Percentiles rank a stretch among this genome's conserved stretches.
These are phyloP conservation scores for Dromaius novaehollandiae DNA, from an alignment of 2,113 vertebrate genomes.

Conservation along the genomic window DNA sequence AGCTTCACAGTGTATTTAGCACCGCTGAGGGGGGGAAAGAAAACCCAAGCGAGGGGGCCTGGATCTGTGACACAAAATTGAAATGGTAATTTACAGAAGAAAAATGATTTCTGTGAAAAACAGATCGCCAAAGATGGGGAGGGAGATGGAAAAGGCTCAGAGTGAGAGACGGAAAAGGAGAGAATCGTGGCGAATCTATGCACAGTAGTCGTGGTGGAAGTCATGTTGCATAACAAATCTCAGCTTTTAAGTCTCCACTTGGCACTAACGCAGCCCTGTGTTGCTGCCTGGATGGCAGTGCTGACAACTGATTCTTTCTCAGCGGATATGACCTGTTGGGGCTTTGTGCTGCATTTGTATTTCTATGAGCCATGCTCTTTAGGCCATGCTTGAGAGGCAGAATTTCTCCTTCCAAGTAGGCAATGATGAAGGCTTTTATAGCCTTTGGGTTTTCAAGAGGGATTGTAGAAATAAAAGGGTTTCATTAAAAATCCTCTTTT, in stretches of 20 bases:
- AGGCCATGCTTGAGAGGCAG: neutral
- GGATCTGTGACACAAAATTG: neutral
- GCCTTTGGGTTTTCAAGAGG: neutral
- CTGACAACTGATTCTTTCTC: neutral
- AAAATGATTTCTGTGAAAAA: neutral
- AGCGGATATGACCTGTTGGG: neutral
- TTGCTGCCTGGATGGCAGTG: neutral
- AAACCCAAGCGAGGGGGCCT: neutral
- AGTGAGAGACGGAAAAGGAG: neutral
- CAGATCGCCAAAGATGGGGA: neutral
- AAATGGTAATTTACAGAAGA: neutral
- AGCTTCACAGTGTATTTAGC: too few species aligned
- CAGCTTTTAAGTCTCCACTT: neutral
- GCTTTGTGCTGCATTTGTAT: neutral
- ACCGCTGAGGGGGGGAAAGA: fast-evolving
- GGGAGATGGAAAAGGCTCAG: neutral
- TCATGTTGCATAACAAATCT: neutral
- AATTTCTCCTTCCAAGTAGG: neutral
- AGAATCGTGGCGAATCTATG: neutral
- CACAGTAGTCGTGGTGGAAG: neutral
- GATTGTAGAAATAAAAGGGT: neutral
- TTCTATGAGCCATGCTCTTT: neutral
- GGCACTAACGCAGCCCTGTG: neutral
- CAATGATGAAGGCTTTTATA: neutral
- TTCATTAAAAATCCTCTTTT: neutral